Conservation (phyloP, 1,140 invertebrate species). For the Pseudomyrmex cubaensis region DNA sequence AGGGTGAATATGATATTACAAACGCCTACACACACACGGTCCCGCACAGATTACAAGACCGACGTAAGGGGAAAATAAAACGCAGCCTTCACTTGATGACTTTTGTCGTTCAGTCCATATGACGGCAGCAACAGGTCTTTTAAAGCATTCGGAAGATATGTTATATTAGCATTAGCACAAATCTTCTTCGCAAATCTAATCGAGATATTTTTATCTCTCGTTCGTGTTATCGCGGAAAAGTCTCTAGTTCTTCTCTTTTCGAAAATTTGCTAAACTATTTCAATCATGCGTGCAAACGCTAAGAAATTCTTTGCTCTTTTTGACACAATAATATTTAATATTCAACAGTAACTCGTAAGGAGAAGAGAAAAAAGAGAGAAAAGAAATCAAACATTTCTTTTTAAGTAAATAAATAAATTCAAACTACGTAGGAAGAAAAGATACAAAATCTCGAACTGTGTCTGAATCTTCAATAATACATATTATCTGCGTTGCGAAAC, state of each 20-base stretch:
- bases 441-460: not conserved
- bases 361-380: not conserved
- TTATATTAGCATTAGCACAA: slow-evolving; percentile 16
- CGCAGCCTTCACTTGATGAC: not conserved
- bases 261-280: not conserved
- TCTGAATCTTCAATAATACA: not conserved
- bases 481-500: not conserved
- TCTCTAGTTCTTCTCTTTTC: not conserved
- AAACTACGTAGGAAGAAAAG: not conserved
- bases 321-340: too few relatives aligned
- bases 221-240: not conserved
- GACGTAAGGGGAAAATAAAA: slow-evolving; percentile 9
- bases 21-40: not conserved
- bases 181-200: slow-evolving; percentile 18
- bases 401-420: not conserved
- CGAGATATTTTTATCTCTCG: slow-evolving; percentile 7
- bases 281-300: too few relatives aligned
- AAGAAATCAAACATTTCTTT: not conserved
- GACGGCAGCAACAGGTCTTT: slow-evolving; percentile 46
- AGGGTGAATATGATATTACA: slow-evolving; percentile 21
- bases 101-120: slow-evolving; percentile 27
- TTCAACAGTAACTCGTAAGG: not conserved
- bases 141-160: slow-evolving; percentile 1
- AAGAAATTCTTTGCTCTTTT: too few relatives aligned
- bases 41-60: not conserved